Evolutionary conservation across 2,797 vertebrate genomes (phyloP).

Genomic region (Girardinus metallicus): DNA sequence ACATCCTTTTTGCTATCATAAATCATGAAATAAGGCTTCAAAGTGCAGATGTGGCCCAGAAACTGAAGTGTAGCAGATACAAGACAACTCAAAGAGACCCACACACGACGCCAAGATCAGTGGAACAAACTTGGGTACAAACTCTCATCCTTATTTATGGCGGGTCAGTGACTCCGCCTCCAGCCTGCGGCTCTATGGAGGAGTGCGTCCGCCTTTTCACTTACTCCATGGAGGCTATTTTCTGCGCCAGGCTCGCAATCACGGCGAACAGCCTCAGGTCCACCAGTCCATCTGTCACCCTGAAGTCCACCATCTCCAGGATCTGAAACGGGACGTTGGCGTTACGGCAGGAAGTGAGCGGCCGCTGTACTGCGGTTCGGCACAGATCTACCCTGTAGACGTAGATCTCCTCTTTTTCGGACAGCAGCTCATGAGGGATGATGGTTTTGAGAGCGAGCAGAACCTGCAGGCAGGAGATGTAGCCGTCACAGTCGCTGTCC

Average conservation of each 20-base stretch:
- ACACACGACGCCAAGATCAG: conserved; percentile 54
- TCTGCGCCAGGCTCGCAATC: conserved; percentile 91
- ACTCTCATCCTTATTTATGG: conserved; percentile 63
- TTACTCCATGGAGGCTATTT: conserved; percentile 92
- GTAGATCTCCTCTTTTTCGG: conserved; percentile 85
- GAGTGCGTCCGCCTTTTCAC: conserved; percentile 62
- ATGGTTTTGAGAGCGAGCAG: conserved; percentile 80
- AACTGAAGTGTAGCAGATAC: background rate
- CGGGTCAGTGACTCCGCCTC: conserved; percentile 61
- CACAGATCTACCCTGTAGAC: conserved; percentile 70
- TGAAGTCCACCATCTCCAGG: conserved; percentile 92
- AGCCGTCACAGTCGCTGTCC: conserved; percentile 78
- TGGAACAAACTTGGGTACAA: conserved; percentile 56
- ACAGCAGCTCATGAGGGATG: conserved; percentile 74
- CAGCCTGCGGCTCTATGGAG: conserved; percentile 27
- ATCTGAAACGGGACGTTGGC: conserved; percentile 76
- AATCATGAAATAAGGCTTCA: background rate
- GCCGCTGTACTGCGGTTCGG: background rate
- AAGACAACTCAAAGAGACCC: conserved; percentile 35
- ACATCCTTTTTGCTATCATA: background rate
- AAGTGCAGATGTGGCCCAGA: background rate
- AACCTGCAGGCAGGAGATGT: conserved; percentile 81
- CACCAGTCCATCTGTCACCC: conserved; percentile 93
- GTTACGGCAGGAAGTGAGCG: background rate
- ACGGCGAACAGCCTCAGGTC: conserved; percentile 92